Evolutionary conservation across 2,113 vertebrate genomes (phyloP).

Genomic region (Martes martes): DNA sequence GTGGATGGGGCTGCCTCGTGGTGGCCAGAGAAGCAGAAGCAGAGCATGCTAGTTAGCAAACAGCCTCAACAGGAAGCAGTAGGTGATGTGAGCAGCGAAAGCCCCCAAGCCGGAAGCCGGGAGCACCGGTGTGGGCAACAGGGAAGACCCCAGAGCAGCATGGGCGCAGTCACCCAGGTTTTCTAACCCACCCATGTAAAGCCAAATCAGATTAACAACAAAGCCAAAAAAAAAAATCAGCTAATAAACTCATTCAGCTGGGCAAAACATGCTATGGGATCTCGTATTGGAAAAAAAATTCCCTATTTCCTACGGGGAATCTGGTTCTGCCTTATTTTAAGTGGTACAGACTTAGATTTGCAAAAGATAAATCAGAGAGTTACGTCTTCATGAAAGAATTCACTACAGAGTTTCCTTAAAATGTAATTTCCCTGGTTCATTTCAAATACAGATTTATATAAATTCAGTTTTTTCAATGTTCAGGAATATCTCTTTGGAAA

Average conservation of each 20-base stretch:
- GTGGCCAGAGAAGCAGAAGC: background rate
- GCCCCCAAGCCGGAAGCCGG: background rate
- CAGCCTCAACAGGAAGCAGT: background rate
- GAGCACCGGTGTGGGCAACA: rapidly evolving
- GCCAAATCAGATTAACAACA: background rate
- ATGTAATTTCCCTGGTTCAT: background rate
- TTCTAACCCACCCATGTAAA: background rate
- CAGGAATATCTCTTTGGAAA: background rate
- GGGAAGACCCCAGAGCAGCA: background rate
- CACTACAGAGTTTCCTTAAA: background rate
- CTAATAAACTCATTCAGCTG: background rate
- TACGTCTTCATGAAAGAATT: slow-evolving; percentile 17
- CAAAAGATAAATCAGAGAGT: background rate
- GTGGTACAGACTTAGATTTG: background rate
- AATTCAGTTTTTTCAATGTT: background rate
- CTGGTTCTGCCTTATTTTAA: background rate
- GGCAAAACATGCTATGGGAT: background rate
- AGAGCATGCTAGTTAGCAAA: background rate
- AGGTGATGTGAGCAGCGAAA: background rate
- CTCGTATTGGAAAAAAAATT: background rate
- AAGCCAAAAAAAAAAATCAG: background rate
- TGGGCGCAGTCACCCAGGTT: background rate
- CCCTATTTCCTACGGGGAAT: background rate
- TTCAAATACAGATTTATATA: slow-evolving; percentile 21
- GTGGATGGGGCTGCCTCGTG: background rate